A percentile compares a stretch with the other conserved stretches of the same genome.
These are phyloP conservation scores for Corythucha ciliata DNA, from an alignment of 2,888 invertebrate genomes.

Conservation along the genomic window DNA sequence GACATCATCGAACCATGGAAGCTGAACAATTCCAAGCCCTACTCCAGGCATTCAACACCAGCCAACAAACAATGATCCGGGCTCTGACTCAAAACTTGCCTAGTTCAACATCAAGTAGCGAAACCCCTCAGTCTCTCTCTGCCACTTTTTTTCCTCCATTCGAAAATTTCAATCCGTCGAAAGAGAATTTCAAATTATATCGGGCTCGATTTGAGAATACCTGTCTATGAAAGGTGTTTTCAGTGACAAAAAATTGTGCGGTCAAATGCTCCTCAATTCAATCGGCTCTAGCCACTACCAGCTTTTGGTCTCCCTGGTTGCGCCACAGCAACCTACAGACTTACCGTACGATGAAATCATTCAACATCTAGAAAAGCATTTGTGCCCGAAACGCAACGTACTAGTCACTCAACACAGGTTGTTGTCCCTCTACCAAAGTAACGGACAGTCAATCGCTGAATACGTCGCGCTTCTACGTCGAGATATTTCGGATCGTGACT, in stretches of 20 bases:
- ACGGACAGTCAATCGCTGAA: constrained; percentile 3
- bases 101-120: too few species aligned
- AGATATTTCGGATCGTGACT: constrained; percentile 13
- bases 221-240: constrained; percentile 10
- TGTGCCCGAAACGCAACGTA: constrained; percentile 6
- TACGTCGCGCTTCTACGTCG: constrained; percentile 5
- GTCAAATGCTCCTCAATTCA: constrained; percentile 11
- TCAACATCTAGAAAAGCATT: neutral
- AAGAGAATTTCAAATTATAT: constrained; percentile 15
- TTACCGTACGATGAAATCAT: constrained; percentile 1
- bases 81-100: too few species aligned
- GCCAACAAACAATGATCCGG: too few species aligned
- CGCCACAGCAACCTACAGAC: neutral
- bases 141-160: constrained; percentile 4
- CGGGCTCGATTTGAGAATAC: constrained; percentile 12
- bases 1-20: too few species aligned
- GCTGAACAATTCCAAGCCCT: too few species aligned
- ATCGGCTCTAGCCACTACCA: constrained; percentile 8
- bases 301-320: neutral
- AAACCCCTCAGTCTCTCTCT: too few species aligned
- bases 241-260: neutral
- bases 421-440: constrained; percentile 2
- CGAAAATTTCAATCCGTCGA: constrained; percentile 1
- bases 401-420: constrained; percentile 8
- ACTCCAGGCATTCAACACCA: too few species aligned